A percentile compares a stretch with the other conserved stretches of the same genome.
Conservation (phyloP, 2,888 invertebrate species). For the Spisula subtruncata region DNA sequence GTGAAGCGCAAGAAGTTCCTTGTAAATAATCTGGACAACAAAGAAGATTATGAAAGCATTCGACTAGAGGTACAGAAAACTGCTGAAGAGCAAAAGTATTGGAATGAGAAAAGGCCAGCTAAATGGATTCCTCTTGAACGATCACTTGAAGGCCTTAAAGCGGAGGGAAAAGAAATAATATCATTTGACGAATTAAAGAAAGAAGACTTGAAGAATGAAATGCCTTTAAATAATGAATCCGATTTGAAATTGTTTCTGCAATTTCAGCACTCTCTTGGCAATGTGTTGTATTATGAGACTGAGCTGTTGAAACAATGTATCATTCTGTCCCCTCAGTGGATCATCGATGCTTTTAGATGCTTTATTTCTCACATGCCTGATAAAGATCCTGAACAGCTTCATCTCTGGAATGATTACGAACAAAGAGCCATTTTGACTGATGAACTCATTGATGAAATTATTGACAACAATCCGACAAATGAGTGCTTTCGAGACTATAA, state of each 20-base stretch:
- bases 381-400: slow-evolving; percentile 39
- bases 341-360: slow-evolving; percentile 64
- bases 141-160: slow-evolving; percentile 42
- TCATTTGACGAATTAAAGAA: slow-evolving; percentile 43
- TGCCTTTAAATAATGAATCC: slow-evolving; percentile 23
- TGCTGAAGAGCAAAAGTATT: slow-evolving; percentile 52
- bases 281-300: slow-evolving; percentile 60
- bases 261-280: slow-evolving; percentile 65
- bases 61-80: slow-evolving; percentile 39
- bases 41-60: slow-evolving; percentile 41
- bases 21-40: slow-evolving; percentile 38
- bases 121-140: slow-evolving; percentile 66
- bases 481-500: slow-evolving; percentile 37
- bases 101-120: slow-evolving; percentile 58
- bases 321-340: slow-evolving; percentile 65
- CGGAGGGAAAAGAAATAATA: slow-evolving; percentile 49
- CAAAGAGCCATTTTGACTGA: slow-evolving; percentile 43
- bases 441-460: slow-evolving; percentile 51
- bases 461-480: slow-evolving; percentile 44
- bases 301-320: slow-evolving; percentile 45
- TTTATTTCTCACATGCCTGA: slow-evolving; percentile 56
- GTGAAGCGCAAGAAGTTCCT: slow-evolving; percentile 53
- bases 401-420: slow-evolving; percentile 49
- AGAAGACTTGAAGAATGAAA: slow-evolving; percentile 31
- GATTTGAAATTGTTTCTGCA: slow-evolving; percentile 50